Evolutionary conservation across 2,888 invertebrate genomes (phyloP).

Genomic region (Anoncus sp.): DNA sequence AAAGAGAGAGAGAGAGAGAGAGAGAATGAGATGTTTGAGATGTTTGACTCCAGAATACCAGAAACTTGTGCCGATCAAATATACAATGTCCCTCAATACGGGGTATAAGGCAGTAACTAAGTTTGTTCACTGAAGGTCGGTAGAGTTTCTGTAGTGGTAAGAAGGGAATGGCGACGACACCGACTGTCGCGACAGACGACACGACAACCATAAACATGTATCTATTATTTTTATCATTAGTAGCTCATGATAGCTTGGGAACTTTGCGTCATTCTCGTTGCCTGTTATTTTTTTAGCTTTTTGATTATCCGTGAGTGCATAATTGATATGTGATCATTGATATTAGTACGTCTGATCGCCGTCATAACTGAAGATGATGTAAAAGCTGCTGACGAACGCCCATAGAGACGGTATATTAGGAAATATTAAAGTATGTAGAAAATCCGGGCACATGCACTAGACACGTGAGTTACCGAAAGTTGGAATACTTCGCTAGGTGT

Average conservation of each 20-base stretch:
- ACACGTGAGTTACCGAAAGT: too few species aligned
- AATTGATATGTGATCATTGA: too few species aligned
- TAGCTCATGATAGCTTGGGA: neutral
- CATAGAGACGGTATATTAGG: too few species aligned
- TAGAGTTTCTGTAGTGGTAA: conserved; percentile 9
- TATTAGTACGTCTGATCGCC: conserved; percentile 20
- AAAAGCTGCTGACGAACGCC: too few species aligned
- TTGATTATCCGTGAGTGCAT: neutral
- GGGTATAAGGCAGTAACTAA: conserved; percentile 7
- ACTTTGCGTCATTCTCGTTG: conserved; percentile 2
- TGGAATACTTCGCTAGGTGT: too few species aligned
- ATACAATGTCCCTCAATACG: conserved; percentile 13
- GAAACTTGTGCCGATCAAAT: conserved; percentile 24
- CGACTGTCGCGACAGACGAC: conserved; percentile 54
- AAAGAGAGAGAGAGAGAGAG: neutral
- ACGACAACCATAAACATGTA: conserved; percentile 3
- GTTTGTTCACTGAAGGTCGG: conserved; percentile 8
- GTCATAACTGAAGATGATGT: too few species aligned
- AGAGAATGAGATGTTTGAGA: conserved; percentile 5
- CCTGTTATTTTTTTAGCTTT: neutral
- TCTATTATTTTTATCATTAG: conserved; percentile 34
- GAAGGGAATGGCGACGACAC: conserved; percentile 60
- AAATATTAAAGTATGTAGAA: too few species aligned
- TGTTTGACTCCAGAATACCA: too few species aligned
- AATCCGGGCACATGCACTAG: too few species aligned